Conservation (phyloP, 2,797 vertebrate genomes). For the Ctenosaura bakeri region DNA sequence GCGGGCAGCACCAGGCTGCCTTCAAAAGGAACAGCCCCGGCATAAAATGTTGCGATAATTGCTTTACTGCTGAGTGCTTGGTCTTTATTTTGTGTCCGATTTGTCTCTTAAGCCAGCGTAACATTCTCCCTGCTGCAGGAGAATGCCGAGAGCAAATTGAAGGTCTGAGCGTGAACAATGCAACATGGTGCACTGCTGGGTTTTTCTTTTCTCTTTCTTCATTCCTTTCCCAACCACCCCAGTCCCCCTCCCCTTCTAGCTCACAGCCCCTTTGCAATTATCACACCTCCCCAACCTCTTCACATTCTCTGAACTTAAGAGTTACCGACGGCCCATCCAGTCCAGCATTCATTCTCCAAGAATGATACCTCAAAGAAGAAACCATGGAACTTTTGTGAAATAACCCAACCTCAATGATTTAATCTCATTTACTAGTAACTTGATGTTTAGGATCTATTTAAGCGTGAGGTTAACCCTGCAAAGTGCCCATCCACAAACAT, state of each 20-base stretch:
- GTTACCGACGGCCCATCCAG: constrained; percentile 12
- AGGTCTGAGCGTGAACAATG: constrained; percentile 99
- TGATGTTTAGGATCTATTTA: not conserved
- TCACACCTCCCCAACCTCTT: constrained; percentile 59
- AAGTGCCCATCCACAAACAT: not conserved
- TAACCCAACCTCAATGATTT: not conserved
- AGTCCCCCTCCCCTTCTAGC: constrained; percentile 80
- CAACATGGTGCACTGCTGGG: constrained; percentile 97
- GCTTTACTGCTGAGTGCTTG: constrained; percentile 98
- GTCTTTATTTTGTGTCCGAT: constrained; percentile 96
- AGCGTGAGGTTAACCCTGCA: not conserved
- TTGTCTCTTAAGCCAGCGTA: constrained; percentile 99
- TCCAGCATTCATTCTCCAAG: constrained; percentile 12
- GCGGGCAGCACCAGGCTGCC: constrained; percentile 88
- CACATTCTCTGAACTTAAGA: constrained; percentile 46
- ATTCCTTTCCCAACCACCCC: constrained; percentile 85
- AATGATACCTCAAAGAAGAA: constrained; percentile 6
- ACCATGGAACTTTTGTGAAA: constrained; percentile 12
- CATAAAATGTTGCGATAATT: constrained; percentile 99
- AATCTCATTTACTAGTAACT: not conserved
- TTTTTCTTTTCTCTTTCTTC: constrained; percentile 87
- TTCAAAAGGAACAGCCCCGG: constrained; percentile 93
- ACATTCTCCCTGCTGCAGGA: constrained; percentile 98
- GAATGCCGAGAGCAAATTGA: constrained; percentile 99
- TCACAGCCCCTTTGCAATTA: constrained; percentile 62